Evolutionary conservation across 2,797 vertebrate species (phyloP), one percentile per base, ranked within the genome.

Genomic region (Artibeus jamaicensis): DNA sequence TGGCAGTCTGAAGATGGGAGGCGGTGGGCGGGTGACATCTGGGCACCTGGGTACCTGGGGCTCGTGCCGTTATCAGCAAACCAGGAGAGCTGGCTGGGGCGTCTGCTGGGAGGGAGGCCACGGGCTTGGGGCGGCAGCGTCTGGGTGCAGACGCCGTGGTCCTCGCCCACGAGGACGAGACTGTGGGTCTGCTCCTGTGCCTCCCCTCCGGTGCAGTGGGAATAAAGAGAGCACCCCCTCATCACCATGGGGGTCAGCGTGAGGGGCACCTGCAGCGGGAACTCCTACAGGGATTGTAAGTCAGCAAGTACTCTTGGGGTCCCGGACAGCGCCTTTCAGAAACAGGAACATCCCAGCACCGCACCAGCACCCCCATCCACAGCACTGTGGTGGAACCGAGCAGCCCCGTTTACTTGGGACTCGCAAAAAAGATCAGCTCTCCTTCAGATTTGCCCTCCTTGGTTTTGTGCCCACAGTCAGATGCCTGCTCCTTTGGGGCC

Each of bases 31-130:
- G 55, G 5, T 14, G 48, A 10, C 24, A 1, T 67, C 55, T 0
- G 0, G 42, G 6, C 48, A 1, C 26, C 62, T 6, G 0, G 42
- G 6, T 39, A 2, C 18, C 62, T 5, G 1, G 12, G 19, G n/a
- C 6, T 5, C 3, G 1, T 3, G 16, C 62, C 46, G 42, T 26
- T 12, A 9, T 44, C 65, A 37, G 46, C 29, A 62, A 8, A n/a
- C 21, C 1, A 0, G 21, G 26, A 37, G 14, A 74, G 67, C 81
- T 22, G 9, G 42, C 77, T 18, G 0, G 32, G 16, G 37, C 4
- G 14, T 32, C 90, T 9, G 5, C 50, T 5, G 1, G 11, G 18
- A 67, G 6, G 57, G 21, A 42, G 24, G 18, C 0, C 22, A 19
- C 1, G 4, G 78, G 19, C 76, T 16, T 9, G 5, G n/a, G 24